Percentiles rank a stretch among this genome's conserved stretches.
Evolutionary conservation across 2,888 invertebrate species (phyloP).

Genomic region (Syrista parreyssii): DNA sequence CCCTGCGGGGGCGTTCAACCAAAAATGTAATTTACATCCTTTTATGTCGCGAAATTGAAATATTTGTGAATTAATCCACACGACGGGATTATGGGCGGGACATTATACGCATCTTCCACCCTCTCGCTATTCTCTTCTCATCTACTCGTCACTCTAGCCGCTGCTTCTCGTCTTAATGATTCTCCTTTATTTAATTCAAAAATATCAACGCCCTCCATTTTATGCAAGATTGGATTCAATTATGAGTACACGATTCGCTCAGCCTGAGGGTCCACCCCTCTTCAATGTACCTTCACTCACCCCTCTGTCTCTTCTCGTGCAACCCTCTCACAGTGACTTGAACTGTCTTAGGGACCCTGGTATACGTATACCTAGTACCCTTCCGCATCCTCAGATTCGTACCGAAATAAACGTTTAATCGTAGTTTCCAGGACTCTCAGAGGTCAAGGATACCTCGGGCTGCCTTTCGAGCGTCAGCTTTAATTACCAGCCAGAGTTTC

Average conservation of each 20-base stretch:
- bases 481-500: background rate
- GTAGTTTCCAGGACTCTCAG: background rate
- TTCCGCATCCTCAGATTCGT: background rate
- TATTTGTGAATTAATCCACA: conserved; percentile 64
- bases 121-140: conserved; percentile 17
- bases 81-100: conserved; percentile 57
- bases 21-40: conserved; percentile 67
- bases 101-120: conserved; percentile 44
- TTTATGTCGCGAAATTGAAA: conserved; percentile 66
- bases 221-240: conserved; percentile 52
- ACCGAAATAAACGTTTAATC: background rate
- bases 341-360: background rate
- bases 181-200: conserved; percentile 50
- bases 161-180: conserved; percentile 42
- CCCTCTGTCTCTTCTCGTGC: conserved; percentile 1
- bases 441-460: background rate
- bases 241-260: conserved; percentile 12
- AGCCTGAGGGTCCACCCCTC: conserved; percentile 1
- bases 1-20: conserved; percentile 55
- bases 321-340: background rate
- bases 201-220: conserved; percentile 48
- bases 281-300: background rate
- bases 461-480: background rate
- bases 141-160: conserved; percentile 20
- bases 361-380: background rate